Base-by-base conservation (phyloP, 2,888 invertebrate genomes). In the Chalcis sispes region DNA sequence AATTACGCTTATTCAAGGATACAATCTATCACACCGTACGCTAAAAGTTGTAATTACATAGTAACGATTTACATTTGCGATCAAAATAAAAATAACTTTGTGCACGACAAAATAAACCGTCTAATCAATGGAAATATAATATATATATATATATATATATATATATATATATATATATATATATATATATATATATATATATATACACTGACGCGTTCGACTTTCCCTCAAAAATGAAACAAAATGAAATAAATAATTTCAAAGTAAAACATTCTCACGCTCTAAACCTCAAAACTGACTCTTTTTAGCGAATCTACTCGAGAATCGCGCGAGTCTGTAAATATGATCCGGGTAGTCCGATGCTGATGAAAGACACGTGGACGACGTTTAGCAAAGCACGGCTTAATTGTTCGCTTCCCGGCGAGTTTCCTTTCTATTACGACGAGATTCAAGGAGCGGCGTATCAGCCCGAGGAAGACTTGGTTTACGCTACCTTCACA, bases 241-340 rank as follows among this genome's bases (percentile, higher is more conserved):
- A 13, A 50, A 61, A 36, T 36, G 4, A 36, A 7, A 36, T 10
- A 36, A 36, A 40, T 18, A 40, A 40, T 18, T n/a, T 7, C 20
- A 1, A 2, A 50, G 23, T 52, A 4, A 32, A 29, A 13, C 20
- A 18, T 32, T 8, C 36, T n/a, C n/a, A n/a, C 25, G 0, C 36
- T 64, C n/a, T n/a, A n/a, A n/a, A n/a, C n/a, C n/a, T n/a, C 40
- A 61, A 42, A 1, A 20, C 7, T 15, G 10, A 42, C 29, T 70
- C 10, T 32, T 88, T 89, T 65, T 89, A 96, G 96, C 93, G 92
- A 82, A 92, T 97, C 46, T 97, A 96, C 89, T 97, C 97, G 1
- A 92, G 98, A 80, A 95, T 98, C 72, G 97, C 96, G 0, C 91
- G 98, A 66, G 94, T 98, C 1, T 98, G 98, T 87, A 97, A 97